A percentile compares a stretch with the other conserved stretches of the same genome.
phyloP scores from a whole-genome alignment of 2,113 vertebrate genomes.

The Corythoichthys haematopterus region DNA sequence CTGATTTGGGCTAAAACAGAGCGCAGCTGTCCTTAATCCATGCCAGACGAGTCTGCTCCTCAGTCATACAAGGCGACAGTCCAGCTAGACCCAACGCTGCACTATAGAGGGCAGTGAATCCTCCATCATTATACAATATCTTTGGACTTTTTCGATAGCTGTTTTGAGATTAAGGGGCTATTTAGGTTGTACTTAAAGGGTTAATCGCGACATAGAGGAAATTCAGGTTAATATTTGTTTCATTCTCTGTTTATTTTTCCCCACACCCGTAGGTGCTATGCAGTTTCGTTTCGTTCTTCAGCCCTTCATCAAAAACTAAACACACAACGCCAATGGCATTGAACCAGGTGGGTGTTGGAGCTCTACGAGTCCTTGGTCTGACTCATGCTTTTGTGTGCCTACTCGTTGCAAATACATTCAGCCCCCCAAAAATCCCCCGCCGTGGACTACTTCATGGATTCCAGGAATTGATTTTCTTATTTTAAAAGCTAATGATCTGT shows the following conservation, averaged over 20 bases:
- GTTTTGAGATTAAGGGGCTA: no score
- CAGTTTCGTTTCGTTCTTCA: neutral
- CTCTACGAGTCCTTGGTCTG: conserved; percentile 34
- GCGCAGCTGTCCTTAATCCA: no score
- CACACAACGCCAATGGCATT: conserved; percentile 43
- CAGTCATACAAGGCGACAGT: no score
- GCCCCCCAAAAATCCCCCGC: conserved; percentile 30
- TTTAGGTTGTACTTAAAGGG: no score
- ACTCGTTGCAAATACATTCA: conserved; percentile 48
- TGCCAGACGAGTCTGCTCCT: no score
- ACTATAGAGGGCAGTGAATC: no score
- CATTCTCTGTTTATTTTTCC: neutral
- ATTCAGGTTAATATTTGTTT: neutral
- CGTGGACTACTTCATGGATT: conserved; percentile 50
- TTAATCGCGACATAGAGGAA: no score
- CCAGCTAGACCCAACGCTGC: no score
- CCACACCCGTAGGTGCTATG: neutral
- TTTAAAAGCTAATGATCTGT: conserved; percentile 62
- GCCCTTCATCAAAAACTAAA: conserved; percentile 60
- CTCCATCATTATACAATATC: no score
- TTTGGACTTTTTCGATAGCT: no score
- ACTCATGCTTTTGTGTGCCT: conserved; percentile 40
- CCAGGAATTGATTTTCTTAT: conserved; percentile 61
- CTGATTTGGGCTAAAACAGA: no score
- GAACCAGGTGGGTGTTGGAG: conserved; percentile 48